Evolutionary conservation across 2,888 invertebrate genomes (phyloP).

Genomic region (Rhamnusium bicolor): DNA sequence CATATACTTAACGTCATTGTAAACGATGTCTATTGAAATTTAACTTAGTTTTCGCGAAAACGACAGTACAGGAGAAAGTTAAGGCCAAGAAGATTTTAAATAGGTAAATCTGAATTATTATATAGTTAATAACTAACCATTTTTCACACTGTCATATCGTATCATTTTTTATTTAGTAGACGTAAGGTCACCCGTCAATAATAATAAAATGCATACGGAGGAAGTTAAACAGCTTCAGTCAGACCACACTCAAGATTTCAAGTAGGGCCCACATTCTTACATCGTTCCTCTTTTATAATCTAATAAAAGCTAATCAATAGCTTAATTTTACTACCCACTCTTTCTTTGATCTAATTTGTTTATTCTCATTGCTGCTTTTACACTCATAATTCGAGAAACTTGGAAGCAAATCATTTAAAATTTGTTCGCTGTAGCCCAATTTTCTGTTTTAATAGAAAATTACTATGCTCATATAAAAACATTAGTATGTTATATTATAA

Average conservation of each 20-base stretch:
- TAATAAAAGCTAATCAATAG: slow-evolving; percentile 27
- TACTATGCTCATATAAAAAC: too few relatives aligned
- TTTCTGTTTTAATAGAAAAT: too few relatives aligned
- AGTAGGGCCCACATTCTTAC: slow-evolving; percentile 15
- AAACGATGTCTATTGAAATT: too few relatives aligned
- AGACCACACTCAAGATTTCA: slow-evolving; percentile 26
- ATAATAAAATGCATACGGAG: slow-evolving; percentile 26
- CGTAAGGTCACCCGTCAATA: slow-evolving; percentile 32
- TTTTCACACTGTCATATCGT: neutral
- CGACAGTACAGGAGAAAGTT: too few relatives aligned
- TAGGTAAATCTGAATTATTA: too few relatives aligned
- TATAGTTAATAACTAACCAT: neutral
- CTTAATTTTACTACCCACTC: slow-evolving; percentile 24
- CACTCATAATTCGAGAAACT: neutral
- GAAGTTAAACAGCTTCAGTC: slow-evolving; percentile 19
- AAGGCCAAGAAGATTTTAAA: too few relatives aligned
- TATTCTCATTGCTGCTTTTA: neutral
- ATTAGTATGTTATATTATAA: too few relatives aligned
- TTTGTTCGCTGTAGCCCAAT: too few relatives aligned
- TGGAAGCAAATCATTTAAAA: too few relatives aligned
- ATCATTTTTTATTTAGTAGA: neutral
- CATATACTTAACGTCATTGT: too few relatives aligned
- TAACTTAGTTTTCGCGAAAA: too few relatives aligned
- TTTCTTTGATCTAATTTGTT: slow-evolving; percentile 4
- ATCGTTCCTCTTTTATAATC: slow-evolving; percentile 24